Base-by-base conservation (phyloP, 2,888 invertebrate genomes). In the Laothoe populi region DNA sequence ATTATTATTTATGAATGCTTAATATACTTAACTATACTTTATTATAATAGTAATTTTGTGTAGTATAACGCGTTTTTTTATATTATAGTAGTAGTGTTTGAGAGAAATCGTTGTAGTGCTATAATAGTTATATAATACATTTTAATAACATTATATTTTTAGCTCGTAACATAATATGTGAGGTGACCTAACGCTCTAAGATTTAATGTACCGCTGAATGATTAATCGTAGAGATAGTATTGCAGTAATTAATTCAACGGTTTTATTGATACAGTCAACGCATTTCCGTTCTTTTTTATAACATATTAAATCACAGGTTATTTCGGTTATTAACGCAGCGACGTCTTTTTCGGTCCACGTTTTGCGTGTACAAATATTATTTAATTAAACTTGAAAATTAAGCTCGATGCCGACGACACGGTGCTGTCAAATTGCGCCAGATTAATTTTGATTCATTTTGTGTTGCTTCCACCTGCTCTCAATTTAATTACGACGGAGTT, bases 381-480 rank as follows among this genome's bases (percentile, higher is more conserved):
- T 81, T 85, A 86, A 87, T 87, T 85, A 84, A 86, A 86, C 70
- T 78, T 73, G 78, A 83, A 75, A 82, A 82, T 80, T 72, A 78
- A 81, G 77, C 82, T 70, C 68, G 77, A 81, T 82, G 77, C 81
- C 78, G 76, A 75, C 77, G 79, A 82, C 82, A 75, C 68, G 79
- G 74, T 73, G 73, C 79, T 79, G 82, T 87, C 87, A 88, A 88
- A 87, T 86, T 84, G 84, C 82, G 71, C 74, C 72, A 82, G 85
- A 89, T 90, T 90, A 89, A 91, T 89, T 91, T 90, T 86, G 87
- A 89, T 88, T 89, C 84, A 88, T 87, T 87, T 83, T 81, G 83
- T 82, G 82, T 82, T 77, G 79, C 84, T 81, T 76, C 87, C 86
- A 89, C 89, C 89, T 90, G 88, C 84, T 89, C 82, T 77, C 82